Base-by-base conservation (phyloP, 2,113 vertebrate genomes). In the Tragelaphus buxtoni region DNA sequence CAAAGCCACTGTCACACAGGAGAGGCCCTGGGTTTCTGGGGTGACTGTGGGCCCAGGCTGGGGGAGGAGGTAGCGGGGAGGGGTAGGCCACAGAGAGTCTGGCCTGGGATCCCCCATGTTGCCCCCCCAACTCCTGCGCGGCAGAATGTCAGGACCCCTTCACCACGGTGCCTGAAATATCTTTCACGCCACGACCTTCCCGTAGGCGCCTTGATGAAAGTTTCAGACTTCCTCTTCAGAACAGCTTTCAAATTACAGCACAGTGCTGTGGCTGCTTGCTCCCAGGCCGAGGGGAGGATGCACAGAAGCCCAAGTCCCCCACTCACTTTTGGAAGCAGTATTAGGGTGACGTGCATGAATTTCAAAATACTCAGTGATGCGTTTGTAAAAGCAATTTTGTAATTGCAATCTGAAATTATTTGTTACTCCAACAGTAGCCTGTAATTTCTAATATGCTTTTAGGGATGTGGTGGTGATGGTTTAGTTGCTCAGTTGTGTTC, bases 271-370 rank as follows among this genome's bases (percentile, higher is more conserved):
- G 60, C 61, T 4, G 24, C 14, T 7, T 0, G 2, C 49, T 80
- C 12, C 47, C 61, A 4, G 26, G 39, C 5, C 0, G 1, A 60
- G 18, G 35, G 9, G 2, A 9, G 22, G 2, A 61, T 1, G 35
- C 63, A 14, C 5, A 0, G 9, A 22, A 3, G 13, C 2, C 12
- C 28, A 10, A 9, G 53, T 5, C 8, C 42, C n/a, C 9, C 0
- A 4, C 39, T n/a, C n/a, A 2, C 4, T 5, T 7, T 0, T 16
- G 26, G 72, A 22, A 30, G 3, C 1, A 9, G 17, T 4, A 49
- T 1, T 0, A 8, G 17, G 3, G 7, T 1, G 1, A 17, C 17
- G 3, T 5, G 30, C 1, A 1, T 1, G 13, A 30, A 0, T 28
- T 16, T 55, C 82, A 39, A 28, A 56, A 51, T 2, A 6, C 4